Percentiles rank a stretch among this genome's conserved stretches.
These are phyloP conservation scores for Tortricodes alternella DNA, from an alignment of 2,888 invertebrate species.

Conservation along the genomic window DNA sequence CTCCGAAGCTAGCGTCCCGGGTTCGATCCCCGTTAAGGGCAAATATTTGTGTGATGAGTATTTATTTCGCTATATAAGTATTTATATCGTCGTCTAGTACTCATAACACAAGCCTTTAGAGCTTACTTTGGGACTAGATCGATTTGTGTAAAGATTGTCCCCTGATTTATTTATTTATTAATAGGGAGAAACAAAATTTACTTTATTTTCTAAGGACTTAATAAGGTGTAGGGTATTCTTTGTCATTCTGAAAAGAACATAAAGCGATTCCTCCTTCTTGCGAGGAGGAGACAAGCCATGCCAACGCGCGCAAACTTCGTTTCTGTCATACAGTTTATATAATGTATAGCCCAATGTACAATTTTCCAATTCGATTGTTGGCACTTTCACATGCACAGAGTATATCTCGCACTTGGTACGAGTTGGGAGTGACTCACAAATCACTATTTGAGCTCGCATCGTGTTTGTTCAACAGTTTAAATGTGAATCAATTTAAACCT, in stretches of 20 bases:
- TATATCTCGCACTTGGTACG: conserved; percentile 14
- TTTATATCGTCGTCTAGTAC: too few species aligned
- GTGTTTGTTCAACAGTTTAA: conserved; percentile 40
- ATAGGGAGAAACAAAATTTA: too few species aligned
- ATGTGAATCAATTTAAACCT: conserved; percentile 8
- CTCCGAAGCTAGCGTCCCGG: too few species aligned
- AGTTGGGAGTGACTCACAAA: conserved; percentile 43
- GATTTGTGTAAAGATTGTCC: too few species aligned
- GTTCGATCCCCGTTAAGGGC: too few species aligned
- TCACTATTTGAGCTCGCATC: conserved; percentile 48
- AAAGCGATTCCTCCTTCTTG: neutral
- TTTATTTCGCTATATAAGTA: too few species aligned
- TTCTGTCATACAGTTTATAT: conserved; percentile 55
- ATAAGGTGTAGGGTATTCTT: too few species aligned
- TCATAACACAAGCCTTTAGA: too few species aligned
- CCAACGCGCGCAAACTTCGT: conserved; percentile 43
- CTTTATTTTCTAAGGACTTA: too few species aligned
- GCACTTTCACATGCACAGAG: conserved; percentile 47
- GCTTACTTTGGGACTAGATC: too few species aligned
- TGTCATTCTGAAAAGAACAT: neutral
- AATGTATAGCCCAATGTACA: conserved; percentile 49
- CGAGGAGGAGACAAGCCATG: neutral
- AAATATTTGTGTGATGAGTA: too few species aligned
- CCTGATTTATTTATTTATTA: too few species aligned
- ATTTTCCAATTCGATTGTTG: conserved; percentile 58